Evolutionary conservation across 2,113 vertebrate species (phyloP).

Genomic region (Podarcis muralis): DNA sequence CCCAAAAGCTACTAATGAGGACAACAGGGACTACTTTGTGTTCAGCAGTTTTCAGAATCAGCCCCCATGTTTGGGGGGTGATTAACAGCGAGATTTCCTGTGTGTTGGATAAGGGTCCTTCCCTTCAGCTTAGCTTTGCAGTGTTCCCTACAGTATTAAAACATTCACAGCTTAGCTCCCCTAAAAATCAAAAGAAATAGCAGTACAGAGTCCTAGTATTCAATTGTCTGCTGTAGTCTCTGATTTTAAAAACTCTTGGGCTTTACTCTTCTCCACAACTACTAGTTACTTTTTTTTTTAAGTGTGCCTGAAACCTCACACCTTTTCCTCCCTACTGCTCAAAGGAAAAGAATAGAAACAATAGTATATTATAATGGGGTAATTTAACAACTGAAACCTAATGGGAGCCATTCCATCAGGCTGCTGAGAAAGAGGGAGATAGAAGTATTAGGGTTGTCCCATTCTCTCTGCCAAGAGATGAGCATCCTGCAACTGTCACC

Average conservation of each 20-base stretch:
- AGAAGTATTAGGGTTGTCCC: too few relatives aligned
- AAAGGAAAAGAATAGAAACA: background rate
- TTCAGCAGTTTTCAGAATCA: constrained; percentile 59
- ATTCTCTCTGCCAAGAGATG: too few relatives aligned
- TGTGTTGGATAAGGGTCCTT: constrained; percentile 26
- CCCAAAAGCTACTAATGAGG: constrained; percentile 34
- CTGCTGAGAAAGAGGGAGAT: too few relatives aligned
- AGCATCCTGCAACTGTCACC: too few relatives aligned
- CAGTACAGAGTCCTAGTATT: background rate
- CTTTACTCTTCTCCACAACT: background rate
- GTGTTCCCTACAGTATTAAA: background rate
- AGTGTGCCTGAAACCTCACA: background rate
- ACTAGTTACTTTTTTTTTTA: background rate
- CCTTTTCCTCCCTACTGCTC: background rate
- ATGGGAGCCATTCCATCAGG: background rate
- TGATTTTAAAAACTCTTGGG: background rate
- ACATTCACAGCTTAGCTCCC: background rate
- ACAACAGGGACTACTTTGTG: constrained; percentile 54
- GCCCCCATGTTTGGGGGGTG: constrained; percentile 34
- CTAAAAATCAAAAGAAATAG: background rate
- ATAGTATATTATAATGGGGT: background rate
- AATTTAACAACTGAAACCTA: background rate
- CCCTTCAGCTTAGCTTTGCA: background rate
- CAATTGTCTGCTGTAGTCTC: background rate
- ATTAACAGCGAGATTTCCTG: constrained; percentile 50